phyloP scores from a whole-genome alignment of 2,888 invertebrate genomes.

The Gisinianus flammeolus region DNA sequence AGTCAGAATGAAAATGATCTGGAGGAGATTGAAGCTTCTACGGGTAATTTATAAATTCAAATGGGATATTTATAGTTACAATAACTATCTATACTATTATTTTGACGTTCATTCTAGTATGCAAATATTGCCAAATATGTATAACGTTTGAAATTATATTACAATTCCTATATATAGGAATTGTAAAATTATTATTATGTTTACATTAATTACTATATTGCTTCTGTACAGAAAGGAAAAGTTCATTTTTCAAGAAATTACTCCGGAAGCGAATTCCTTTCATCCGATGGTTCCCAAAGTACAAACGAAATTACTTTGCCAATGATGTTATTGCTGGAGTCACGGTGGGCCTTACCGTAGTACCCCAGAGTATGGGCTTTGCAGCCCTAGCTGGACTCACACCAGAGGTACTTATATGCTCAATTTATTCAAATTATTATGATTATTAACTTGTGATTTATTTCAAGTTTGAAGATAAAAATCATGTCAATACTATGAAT shows the following conservation, averaged over 20 bases:
- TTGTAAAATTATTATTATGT: too few relatives aligned
- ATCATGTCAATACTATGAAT: too few relatives aligned
- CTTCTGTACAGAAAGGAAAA: neutral
- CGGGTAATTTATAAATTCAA: too few relatives aligned
- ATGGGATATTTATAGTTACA: too few relatives aligned
- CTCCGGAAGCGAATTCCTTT: constrained; percentile 36
- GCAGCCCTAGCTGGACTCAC: constrained; percentile 64
- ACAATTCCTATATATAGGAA: too few relatives aligned
- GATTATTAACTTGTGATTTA: neutral
- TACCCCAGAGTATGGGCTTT: constrained; percentile 65
- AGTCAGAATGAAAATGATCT: neutral
- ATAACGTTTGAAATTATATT: too few relatives aligned
- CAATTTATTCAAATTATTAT: neutral
- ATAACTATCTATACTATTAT: too few relatives aligned
- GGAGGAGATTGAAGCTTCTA: neutral
- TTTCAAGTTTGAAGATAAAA: too few relatives aligned
- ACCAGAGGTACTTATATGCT: constrained; percentile 61
- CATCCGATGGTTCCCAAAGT: constrained; percentile 39
- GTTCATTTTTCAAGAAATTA: constrained; percentile 14
- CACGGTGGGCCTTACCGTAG: constrained; percentile 65
- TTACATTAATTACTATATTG: too few relatives aligned
- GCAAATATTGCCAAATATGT: too few relatives aligned
- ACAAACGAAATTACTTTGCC: constrained; percentile 43
- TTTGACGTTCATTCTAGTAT: too few relatives aligned
- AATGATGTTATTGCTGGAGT: constrained; percentile 64